Evolutionary conservation across 2,797 vertebrate species (phyloP).

Genomic region (Trachops cirrhosus): DNA sequence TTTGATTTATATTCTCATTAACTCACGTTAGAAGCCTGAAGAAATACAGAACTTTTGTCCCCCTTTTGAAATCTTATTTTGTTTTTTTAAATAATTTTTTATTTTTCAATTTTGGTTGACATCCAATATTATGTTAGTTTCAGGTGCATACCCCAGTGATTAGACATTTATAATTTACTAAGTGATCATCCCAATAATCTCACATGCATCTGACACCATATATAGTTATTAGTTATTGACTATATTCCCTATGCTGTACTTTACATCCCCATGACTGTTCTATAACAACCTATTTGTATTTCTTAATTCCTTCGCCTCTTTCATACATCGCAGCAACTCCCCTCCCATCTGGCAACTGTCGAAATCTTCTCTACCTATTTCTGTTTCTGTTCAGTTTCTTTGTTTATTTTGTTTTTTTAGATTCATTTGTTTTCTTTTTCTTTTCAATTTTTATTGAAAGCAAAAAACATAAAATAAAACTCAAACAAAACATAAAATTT

Average conservation of each 20-base stretch:
- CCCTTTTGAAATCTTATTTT: neutral
- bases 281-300: neutral
- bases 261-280: neutral
- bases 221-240: neutral
- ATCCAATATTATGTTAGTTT: neutral
- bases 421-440: neutral
- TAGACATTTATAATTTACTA: neutral
- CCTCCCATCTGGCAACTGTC: neutral
- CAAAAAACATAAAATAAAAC: neutral
- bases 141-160: neutral
- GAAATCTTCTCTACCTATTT: neutral
- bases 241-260: neutral
- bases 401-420: neutral
- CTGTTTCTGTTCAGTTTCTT: neutral
- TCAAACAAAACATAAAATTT: neutral
- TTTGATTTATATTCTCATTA: slow-evolving; percentile 38
- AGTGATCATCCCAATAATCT: neutral
- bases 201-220: neutral
- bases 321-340: neutral
- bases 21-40: neutral
- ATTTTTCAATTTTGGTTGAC: neutral
- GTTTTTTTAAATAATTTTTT: neutral
- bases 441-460: neutral
- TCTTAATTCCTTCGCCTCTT: neutral
- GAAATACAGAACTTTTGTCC: neutral